These are phyloP conservation scores for Xiphophorus hellerii DNA, from an alignment of 2,113 vertebrate species.

Conservation along the genomic window DNA sequence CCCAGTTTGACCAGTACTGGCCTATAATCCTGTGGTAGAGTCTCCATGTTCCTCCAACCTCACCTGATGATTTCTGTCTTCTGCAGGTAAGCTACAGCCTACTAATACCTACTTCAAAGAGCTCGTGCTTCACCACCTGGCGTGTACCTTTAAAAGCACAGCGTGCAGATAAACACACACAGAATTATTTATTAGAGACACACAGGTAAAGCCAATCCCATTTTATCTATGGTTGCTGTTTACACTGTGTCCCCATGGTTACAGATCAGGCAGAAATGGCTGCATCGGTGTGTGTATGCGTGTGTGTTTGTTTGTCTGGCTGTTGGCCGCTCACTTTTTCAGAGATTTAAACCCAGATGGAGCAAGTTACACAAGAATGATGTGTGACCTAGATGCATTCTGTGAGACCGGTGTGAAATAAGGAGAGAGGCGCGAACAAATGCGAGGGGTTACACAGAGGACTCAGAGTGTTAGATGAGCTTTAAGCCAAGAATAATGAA, in stretches of 20 bases:
- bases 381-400: slow-evolving; percentile 66
- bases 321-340: slow-evolving; percentile 39
- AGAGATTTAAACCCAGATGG: slow-evolving; percentile 57
- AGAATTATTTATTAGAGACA: slow-evolving; percentile 57
- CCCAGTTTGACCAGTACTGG: neutral
- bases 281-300: slow-evolving; percentile 5
- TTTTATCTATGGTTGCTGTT: slow-evolving; percentile 59
- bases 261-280: slow-evolving; percentile 41
- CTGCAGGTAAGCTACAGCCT: neutral
- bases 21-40: neutral
- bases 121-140: neutral
- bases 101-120: neutral
- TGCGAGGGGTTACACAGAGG: slow-evolving; percentile 11
- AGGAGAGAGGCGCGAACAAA: slow-evolving; percentile 31
- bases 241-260: slow-evolving; percentile 65
- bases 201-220: slow-evolving; percentile 33
- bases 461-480: slow-evolving; percentile 18
- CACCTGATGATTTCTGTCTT: neutral
- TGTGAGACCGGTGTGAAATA: slow-evolving; percentile 53
- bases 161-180: slow-evolving; percentile 23
- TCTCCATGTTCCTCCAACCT: neutral
- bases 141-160: neutral
- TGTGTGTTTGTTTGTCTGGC: slow-evolving; percentile 38
- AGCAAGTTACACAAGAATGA: slow-evolving; percentile 52
- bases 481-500: slow-evolving; percentile 51